Evolutionary conservation across 1,140 invertebrate genomes (phyloP).

Genomic region (Nixonia krombeini): DNA sequence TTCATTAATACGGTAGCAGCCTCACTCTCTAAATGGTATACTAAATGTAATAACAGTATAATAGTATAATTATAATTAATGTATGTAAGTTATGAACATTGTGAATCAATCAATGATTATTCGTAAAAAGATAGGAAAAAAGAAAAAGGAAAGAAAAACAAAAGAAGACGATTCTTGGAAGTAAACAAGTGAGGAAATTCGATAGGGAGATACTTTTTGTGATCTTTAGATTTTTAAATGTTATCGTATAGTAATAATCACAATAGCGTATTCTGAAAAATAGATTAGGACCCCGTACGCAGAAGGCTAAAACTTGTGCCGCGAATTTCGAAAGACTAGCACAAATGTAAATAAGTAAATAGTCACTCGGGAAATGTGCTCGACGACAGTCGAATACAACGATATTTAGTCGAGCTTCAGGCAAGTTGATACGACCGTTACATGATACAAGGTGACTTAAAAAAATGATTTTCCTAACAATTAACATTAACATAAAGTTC

Average conservation of each 20-base stretch:
- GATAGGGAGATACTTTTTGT: constrained; percentile 40
- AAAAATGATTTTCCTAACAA: not conserved
- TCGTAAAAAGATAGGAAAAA: too few relatives aligned
- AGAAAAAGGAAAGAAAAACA: too few relatives aligned
- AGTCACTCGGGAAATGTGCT: not conserved
- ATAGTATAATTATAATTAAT: constrained; percentile 65
- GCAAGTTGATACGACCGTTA: too few relatives aligned
- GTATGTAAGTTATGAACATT: constrained; percentile 57
- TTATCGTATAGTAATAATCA: constrained; percentile 71
- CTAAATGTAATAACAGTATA: constrained; percentile 68
- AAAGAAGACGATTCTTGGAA: constrained; percentile 40
- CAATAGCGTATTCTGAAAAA: constrained; percentile 73
- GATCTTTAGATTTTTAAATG: constrained; percentile 60
- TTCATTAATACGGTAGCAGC: constrained; percentile 66
- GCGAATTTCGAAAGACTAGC: constrained; percentile 38
- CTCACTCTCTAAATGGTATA: constrained; percentile 66
- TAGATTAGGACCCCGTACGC: constrained; percentile 69
- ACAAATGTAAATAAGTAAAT: constrained; percentile 31
- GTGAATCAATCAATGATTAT: constrained; percentile 41
- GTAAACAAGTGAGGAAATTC: constrained; percentile 23
- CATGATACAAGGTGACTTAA: too few relatives aligned
- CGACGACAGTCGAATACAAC: not conserved
- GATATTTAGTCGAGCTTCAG: not conserved
- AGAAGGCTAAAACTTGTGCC: constrained; percentile 57
- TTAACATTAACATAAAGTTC: not conserved